phyloP scores from a whole-genome alignment of 2,888 invertebrate species.

The Ceriagrion tenellum region DNA sequence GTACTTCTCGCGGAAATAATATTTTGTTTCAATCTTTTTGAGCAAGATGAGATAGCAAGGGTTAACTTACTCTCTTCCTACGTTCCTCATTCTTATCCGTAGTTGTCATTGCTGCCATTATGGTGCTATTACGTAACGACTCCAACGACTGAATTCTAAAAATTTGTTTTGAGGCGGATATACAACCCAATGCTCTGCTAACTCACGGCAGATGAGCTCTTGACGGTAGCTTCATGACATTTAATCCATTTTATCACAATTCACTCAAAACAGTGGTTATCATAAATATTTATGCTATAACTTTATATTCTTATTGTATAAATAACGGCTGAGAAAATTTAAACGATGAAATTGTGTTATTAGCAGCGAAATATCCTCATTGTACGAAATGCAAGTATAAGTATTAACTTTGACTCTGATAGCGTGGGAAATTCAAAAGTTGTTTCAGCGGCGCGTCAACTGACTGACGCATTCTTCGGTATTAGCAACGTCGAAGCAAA shows the following conservation, averaged over 20 bases:
- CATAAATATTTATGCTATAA: not conserved
- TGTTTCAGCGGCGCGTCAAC: not conserved
- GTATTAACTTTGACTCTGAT: not conserved
- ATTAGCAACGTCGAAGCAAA: too few species aligned
- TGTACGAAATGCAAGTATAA: not conserved
- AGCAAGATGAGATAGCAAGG: not conserved
- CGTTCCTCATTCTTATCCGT: constrained; percentile 60
- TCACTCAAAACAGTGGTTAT: not conserved
- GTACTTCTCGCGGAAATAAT: not conserved
- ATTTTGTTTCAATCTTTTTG: not conserved
- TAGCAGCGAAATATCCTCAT: not conserved
- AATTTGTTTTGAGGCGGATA: not conserved
- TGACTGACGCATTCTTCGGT: too few species aligned
- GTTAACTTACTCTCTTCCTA: constrained; percentile 40
- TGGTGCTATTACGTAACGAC: not conserved
- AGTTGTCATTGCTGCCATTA: constrained; percentile 50
- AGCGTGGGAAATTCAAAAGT: not conserved
- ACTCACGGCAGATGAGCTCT: not conserved
- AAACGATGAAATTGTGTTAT: not conserved
- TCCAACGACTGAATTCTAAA: not conserved
- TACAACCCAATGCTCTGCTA: not conserved
- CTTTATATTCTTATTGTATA: not conserved
- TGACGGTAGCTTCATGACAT: not conserved
- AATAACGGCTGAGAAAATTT: not conserved
- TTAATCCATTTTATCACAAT: not conserved